Evolutionary conservation across 2,797 vertebrate species (phyloP).

Genomic region (Ctenopoma kingsleyae): DNA sequence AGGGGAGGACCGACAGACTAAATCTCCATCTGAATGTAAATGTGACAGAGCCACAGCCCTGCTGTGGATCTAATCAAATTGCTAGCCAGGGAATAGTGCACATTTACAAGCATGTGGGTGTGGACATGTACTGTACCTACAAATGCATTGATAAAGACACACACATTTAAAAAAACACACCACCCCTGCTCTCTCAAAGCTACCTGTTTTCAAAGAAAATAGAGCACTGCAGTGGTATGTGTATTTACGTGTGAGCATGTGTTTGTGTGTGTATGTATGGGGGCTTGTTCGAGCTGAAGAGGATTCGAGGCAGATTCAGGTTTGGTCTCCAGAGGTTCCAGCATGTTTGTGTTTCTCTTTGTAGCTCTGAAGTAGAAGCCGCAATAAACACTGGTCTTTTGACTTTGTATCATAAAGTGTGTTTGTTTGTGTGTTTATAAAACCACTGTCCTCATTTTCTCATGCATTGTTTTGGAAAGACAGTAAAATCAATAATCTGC

Average conservation of each 20-base stretch:
- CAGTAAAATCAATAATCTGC: slow-evolving; percentile 60
- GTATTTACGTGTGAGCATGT: slow-evolving; percentile 19
- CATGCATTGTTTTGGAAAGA: slow-evolving; percentile 43
- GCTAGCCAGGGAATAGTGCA: slow-evolving; percentile 63
- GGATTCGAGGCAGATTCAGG: slow-evolving; percentile 82
- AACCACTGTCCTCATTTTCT: slow-evolving; percentile 58
- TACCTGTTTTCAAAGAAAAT: slow-evolving; percentile 73
- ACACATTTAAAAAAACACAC: slow-evolving; percentile 36
- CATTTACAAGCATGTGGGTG: slow-evolving; percentile 43
- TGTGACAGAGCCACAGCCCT: slow-evolving; percentile 72
- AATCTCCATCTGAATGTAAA: slow-evolving; percentile 83
- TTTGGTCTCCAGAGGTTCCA: slow-evolving; percentile 79
- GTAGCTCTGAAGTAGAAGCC: slow-evolving; percentile 70
- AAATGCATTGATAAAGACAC: slow-evolving; percentile 34
- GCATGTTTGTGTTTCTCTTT: slow-evolving; percentile 78
- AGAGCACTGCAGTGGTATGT: slow-evolving; percentile 65
- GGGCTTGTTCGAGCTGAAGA: slow-evolving; percentile 64
- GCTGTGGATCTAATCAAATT: slow-evolving; percentile 77
- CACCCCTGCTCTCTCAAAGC: slow-evolving; percentile 36
- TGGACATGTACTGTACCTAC: slow-evolving; percentile 50
- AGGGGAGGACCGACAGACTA: slow-evolving; percentile 78
- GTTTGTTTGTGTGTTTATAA: slow-evolving; percentile 64
- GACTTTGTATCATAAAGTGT: slow-evolving; percentile 66
- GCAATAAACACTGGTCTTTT: slow-evolving; percentile 71
- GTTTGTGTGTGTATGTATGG: slow-evolving; percentile 16